Base-by-base conservation (phyloP, 2,113 vertebrate genomes). In the Mus pahari region DNA sequence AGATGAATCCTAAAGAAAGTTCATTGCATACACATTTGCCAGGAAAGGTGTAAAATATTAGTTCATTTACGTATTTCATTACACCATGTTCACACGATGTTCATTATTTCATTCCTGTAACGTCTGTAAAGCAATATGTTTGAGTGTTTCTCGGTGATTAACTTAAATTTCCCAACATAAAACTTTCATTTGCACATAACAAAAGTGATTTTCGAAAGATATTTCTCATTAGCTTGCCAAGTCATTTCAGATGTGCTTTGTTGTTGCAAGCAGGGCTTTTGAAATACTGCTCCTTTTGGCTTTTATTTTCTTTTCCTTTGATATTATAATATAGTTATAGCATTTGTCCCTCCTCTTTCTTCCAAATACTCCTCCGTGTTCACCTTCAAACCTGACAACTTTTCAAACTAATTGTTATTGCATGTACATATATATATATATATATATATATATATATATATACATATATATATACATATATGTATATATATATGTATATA, bases 161-260 rank as follows among this genome's bases (percentile, higher is more conserved):
- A 68, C 48, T 39, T 70, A 94, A 45, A 33, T 94, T 88, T 96
- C 96, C 11, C 7, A 79, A 36, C 36, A 62, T 13, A 73, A 78
- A 97, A 12, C 4, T 74, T 92, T 75, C n/a, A 86, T 60, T 78
- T 89, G 36, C 83, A 36, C 96, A 78, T 10, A 92, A 92, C 92
- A 0, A 0, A 77, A 58, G 70, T 0, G 26, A 94, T 94, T 97
- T 78, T 90, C 87, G 60, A 94, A 91, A 93, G 6, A 88, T 53
- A 4, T 39, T 88, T 92, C 95, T 68, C n/a, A 97, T 95, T 8
- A 50, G 33, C 39, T 97, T 97, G 64, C 62, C 64, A 71, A 90
- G 55, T 92, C 88, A 92, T 86, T 95, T 78, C 50, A 73, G 50
- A 90, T 90, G 73, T 88, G 53, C 31, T 91, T 81, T 92, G 74